phyloP scores from a whole-genome alignment of 2,113 vertebrate genomes.

The Eolophus roseicapilla region DNA sequence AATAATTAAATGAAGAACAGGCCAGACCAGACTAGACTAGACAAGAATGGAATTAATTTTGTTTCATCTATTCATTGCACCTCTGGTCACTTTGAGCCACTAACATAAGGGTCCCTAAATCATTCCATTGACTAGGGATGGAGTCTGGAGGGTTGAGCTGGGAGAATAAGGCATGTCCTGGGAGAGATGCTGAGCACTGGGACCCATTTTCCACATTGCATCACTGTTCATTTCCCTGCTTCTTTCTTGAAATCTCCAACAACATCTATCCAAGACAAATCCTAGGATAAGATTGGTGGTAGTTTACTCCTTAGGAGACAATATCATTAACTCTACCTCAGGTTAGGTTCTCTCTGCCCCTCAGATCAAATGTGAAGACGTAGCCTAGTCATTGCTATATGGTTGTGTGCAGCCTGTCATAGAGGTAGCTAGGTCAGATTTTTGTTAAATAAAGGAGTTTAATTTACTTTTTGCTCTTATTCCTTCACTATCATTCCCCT shows the following conservation, averaged over 20 bases:
- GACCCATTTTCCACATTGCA: neutral
- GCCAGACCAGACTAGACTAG: neutral
- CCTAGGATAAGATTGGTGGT: neutral
- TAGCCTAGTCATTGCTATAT: neutral
- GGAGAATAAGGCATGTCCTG: rapidly evolving
- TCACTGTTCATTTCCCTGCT: neutral
- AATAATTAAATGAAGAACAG: neutral
- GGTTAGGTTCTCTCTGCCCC: neutral
- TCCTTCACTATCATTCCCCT: rapidly evolving
- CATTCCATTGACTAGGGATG: neutral
- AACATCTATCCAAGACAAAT: neutral
- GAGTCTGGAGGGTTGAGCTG: neutral
- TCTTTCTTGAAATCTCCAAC: neutral
- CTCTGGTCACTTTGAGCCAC: neutral
- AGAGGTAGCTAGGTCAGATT: neutral
- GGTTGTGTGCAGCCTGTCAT: neutral
- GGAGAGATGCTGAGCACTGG: rapidly evolving
- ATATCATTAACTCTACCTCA: neutral
- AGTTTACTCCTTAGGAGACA: neutral
- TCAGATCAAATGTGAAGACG: neutral
- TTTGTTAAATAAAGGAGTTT: neutral
- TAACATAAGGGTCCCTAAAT: neutral
- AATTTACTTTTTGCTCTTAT: neutral
- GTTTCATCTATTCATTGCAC: neutral
- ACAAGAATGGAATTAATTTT: neutral